Conservation (phyloP, 2,888 invertebrate species). For the Alsophila aescularia region DNA sequence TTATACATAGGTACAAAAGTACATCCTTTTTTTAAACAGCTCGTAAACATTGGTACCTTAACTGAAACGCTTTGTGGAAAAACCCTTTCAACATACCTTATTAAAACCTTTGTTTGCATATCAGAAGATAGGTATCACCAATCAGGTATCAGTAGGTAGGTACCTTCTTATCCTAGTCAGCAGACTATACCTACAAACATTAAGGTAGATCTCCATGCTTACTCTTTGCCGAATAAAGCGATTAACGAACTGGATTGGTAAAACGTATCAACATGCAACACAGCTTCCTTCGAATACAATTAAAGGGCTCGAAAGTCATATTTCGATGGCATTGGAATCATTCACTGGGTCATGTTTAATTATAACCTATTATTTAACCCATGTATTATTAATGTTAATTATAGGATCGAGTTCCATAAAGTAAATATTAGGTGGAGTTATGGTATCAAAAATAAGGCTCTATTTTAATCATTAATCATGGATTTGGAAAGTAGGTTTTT, state of each 20-base stretch:
- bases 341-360: conserved; percentile 65
- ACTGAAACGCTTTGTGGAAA: too few relatives aligned
- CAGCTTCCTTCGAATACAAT: conserved; percentile 58
- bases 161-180: too few relatives aligned
- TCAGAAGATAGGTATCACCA: too few relatives aligned
- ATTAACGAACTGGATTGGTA: conserved; percentile 59
- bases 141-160: too few relatives aligned
- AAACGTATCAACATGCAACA: conserved; percentile 54
- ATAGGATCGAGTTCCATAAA: conserved; percentile 46
- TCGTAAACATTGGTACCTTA: too few relatives aligned
- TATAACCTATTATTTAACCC: conserved; percentile 48
- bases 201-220: conserved; percentile 18
- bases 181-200: not conserved
- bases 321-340: conserved; percentile 52
- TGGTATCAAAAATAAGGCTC: conserved; percentile 16
- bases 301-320: conserved; percentile 54
- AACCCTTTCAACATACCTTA: too few relatives aligned
- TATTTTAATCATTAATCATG: conserved; percentile 1
- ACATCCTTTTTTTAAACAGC: too few relatives aligned
- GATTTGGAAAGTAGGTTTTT: not conserved
- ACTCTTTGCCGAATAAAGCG: conserved; percentile 60
- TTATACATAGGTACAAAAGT: too few relatives aligned
- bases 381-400: conserved; percentile 65
- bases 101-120: too few relatives aligned
- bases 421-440: conserved; percentile 28